A percentile compares a stretch with the other conserved stretches of the same genome.
Conservation (phyloP, 1,140 invertebrate genomes). For the Stegodyphus mimosarum region DNA sequence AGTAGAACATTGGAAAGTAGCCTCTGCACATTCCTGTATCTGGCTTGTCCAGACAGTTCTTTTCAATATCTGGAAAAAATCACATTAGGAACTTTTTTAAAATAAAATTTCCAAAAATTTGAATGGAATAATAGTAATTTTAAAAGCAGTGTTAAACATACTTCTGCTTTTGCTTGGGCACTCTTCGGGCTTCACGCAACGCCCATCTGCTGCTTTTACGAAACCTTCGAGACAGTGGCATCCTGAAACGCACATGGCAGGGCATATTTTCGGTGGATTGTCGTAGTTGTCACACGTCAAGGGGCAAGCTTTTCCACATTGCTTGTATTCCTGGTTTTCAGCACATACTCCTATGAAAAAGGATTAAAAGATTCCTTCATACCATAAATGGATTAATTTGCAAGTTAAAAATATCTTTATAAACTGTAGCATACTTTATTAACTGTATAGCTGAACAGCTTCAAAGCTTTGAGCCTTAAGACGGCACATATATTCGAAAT, state of each 20-base stretch:
- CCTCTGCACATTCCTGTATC: slow-evolving; percentile 7
- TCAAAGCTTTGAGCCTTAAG: too few relatives aligned
- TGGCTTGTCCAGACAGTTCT: background rate
- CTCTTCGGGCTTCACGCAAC: slow-evolving; percentile 1
- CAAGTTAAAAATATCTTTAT: too few relatives aligned
- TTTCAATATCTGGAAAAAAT: background rate
- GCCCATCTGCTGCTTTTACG: background rate
- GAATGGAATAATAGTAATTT: background rate
- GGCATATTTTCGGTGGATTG: slow-evolving; percentile 31
- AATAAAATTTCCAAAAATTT: background rate
- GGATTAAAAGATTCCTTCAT: too few relatives aligned
- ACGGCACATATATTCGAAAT: too few relatives aligned
- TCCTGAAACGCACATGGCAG: slow-evolving; percentile 16
- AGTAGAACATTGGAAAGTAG: slow-evolving; percentile 41
- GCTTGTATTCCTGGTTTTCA: slow-evolving; percentile 30
- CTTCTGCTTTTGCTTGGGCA: background rate
- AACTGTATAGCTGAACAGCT: too few relatives aligned
- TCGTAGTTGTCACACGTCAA: slow-evolving; percentile 29
- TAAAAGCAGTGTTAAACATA: background rate
- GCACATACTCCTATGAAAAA: background rate
- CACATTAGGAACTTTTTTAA: background rate
- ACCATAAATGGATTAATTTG: too few relatives aligned
- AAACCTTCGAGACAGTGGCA: slow-evolving; percentile 39
- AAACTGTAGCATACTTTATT: too few relatives aligned
- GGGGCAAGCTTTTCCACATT: slow-evolving; percentile 51